Evolutionary conservation across 2,113 vertebrate species (phyloP).

Genomic region (Agapornis roseicollis): DNA sequence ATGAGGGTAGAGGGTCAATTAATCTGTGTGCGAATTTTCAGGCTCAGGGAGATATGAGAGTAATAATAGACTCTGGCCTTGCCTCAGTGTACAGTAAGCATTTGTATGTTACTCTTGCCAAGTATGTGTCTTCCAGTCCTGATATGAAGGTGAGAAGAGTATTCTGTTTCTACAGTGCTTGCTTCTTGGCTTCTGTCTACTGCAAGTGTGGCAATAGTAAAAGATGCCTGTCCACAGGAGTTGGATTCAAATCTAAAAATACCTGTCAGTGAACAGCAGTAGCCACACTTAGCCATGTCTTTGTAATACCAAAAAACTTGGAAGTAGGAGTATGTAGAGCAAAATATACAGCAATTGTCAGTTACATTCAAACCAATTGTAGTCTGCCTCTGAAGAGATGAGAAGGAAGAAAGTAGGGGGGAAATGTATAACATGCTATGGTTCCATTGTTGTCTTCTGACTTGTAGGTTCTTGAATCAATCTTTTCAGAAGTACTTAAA

Average conservation of each 20-base stretch:
- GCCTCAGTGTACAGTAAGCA: neutral
- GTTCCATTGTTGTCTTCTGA: neutral
- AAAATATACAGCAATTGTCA: neutral
- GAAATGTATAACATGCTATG: accelerated
- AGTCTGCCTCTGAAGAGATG: neutral
- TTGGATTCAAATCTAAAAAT: neutral
- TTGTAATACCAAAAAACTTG: neutral
- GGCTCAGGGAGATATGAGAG: neutral
- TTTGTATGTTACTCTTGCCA: neutral
- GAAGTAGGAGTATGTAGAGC: neutral
- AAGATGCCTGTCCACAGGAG: neutral
- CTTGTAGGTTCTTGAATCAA: neutral
- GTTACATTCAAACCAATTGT: neutral
- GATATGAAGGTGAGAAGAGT: neutral
- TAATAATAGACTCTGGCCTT: neutral
- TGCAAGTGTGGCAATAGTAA: neutral
- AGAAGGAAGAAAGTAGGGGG: neutral
- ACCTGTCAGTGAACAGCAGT: neutral
- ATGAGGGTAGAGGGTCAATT: neutral
- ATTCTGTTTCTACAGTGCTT: slow-evolving; percentile 30
- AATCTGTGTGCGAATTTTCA: neutral
- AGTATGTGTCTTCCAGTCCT: neutral
- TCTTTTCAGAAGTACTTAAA: neutral
- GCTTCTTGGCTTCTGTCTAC: neutral
- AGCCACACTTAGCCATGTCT: neutral